A percentile compares a stretch with the other conserved stretches of the same genome.
Evolutionary conservation across 1,140 invertebrate species (phyloP).

Genomic region (Agrilus planipennis): DNA sequence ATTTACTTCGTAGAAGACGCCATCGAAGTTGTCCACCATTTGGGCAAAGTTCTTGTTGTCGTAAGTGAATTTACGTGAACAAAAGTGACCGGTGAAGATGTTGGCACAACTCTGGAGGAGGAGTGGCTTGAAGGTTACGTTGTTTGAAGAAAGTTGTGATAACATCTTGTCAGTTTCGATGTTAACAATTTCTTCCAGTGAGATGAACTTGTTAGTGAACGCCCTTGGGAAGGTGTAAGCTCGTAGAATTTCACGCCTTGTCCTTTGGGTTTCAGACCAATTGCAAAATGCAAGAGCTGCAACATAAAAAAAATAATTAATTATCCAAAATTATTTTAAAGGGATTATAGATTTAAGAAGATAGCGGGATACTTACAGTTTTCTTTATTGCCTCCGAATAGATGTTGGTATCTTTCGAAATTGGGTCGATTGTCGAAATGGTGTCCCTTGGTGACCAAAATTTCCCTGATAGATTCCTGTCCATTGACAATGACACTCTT

Average conservation of each 20-base stretch:
- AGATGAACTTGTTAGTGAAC: conserved; percentile 51
- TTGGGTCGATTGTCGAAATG: conserved; percentile 55
- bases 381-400: conserved; percentile 53
- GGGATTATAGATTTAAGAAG: not conserved
- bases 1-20: conserved; percentile 82
- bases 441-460: conserved; percentile 45
- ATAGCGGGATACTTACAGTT: conserved; percentile 48
- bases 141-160: conserved; percentile 19
- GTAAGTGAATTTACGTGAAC: conserved; percentile 53
- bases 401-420: conserved; percentile 47
- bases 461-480: conserved; percentile 48
- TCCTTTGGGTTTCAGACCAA: conserved; percentile 69
- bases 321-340: conserved; percentile 3
- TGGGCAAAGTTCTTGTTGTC: conserved; percentile 49
- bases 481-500: conserved; percentile 53
- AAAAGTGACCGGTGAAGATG: conserved; percentile 74
- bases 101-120: conserved; percentile 59
- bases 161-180: conserved; percentile 31
- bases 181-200: conserved; percentile 47
- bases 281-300: conserved; percentile 75
- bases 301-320: conserved; percentile 27
- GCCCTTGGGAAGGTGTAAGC: conserved; percentile 62
- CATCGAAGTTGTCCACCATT: conserved; percentile 59
- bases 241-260: conserved; percentile 60
- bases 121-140: conserved; percentile 43